Base-by-base conservation (phyloP, 2,888 invertebrate genomes). In the Agriopis marginaria region DNA sequence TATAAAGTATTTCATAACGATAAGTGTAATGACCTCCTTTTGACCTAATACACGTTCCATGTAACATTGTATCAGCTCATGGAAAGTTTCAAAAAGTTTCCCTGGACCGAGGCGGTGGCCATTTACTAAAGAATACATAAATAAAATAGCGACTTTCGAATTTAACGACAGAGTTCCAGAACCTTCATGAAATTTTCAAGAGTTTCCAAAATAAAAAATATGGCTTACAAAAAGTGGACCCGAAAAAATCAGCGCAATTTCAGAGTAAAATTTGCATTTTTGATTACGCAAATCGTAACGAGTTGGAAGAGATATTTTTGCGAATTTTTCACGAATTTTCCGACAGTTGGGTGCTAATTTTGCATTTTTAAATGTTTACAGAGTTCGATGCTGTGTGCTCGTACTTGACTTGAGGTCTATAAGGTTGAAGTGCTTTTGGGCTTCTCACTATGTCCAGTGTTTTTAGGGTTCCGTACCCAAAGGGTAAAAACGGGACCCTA, bases 251-350 rank as follows among this genome's bases (percentile, higher is more conserved):
- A 77, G 79, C 77, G 82, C 84, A 83, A 86, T 86, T 87, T 79
- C 69, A 75, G 80, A 77, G 78, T 73, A 75, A 69, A 81, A 89
- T 89, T 89, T 88, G 82, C 88, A 89, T 89, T 86, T 88, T 89
- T 89, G 89, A 89, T 89, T 87, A 88, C 87, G 76, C 78, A 82
- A 82, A 81, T 81, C 75, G 80, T 85, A 82, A 85, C 83, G 82
- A 82, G 76, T 65, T 75, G 68, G 77, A 73, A 70, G 76, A 71
- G 69, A 65, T 68, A 72, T 77, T 79, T 77, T 77, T 71, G 67
- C 62, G 65, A 70, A 68, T 70, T 72, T 70, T 77, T 62, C 62
- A 66, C 58, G 53, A 63, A 73, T 68, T 75, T 77, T 73, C 71
- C 54, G n/a, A 47, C 68, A 62, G 60, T 63, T 70, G 39, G 58